Evolutionary conservation across 1,140 invertebrate genomes (phyloP).

Genomic region (Nebria ingens): DNA sequence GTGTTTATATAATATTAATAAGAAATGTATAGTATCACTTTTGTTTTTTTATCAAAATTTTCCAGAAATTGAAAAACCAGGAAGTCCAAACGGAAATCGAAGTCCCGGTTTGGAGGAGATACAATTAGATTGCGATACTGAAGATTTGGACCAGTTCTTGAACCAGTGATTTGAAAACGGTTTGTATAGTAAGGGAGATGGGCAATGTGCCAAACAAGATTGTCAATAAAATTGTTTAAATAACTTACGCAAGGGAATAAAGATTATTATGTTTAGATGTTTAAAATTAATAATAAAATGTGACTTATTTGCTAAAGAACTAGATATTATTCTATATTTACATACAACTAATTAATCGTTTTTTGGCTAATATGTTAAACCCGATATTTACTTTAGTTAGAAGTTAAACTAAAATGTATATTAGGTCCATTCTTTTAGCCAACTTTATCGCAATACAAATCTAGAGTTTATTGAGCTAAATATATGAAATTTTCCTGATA

Average conservation of each 20-base stretch:
- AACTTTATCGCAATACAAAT: too few species aligned
- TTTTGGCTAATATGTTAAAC: too few species aligned
- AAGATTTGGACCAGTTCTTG: conserved; percentile 37
- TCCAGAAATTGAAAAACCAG: conserved; percentile 25
- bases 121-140: conserved; percentile 34
- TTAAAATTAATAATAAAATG: conserved; percentile 3
- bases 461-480: too few species aligned
- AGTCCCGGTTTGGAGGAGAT: conserved; percentile 37
- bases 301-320: neutral
- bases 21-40: neutral
- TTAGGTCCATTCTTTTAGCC: too few species aligned
- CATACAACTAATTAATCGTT: neutral
- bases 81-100: conserved; percentile 20
- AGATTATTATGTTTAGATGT: neutral
- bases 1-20: neutral
- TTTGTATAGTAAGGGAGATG: neutral
- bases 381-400: too few species aligned
- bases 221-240: neutral
- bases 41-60: conserved; percentile 12
- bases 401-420: too few species aligned
- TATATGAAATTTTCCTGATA: too few species aligned
- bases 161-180: conserved; percentile 26
- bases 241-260: conserved; percentile 3
- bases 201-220: conserved; percentile 4
- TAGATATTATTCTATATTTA: neutral